Conservation (phyloP, 2,113 vertebrate species). For the Oplegnathus fasciatus region DNA sequence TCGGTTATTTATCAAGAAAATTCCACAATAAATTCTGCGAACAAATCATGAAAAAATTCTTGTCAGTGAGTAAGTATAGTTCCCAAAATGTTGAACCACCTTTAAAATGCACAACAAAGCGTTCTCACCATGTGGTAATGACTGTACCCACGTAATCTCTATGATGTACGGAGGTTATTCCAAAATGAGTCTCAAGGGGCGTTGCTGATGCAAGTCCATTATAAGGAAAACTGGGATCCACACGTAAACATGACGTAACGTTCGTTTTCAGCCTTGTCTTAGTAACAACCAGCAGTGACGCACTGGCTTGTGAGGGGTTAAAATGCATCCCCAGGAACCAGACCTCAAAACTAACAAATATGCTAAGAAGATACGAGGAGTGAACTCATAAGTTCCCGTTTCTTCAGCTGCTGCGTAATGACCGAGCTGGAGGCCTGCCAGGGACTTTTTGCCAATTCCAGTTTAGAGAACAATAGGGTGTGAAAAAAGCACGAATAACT, state of each 20-base stretch:
- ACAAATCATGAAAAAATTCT: too few relatives aligned
- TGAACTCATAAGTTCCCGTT: not conserved
- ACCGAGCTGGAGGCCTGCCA: not conserved
- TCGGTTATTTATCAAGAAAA: too few relatives aligned
- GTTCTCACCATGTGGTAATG: not conserved
- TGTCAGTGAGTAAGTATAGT: not conserved
- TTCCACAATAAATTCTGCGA: too few relatives aligned
- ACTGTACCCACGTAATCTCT: not conserved
- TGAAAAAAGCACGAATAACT: slow-evolving; percentile 25
- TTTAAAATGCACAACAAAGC: not conserved
- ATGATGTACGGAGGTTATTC: too few relatives aligned
- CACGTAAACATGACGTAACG: not conserved
- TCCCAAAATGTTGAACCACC: not conserved
- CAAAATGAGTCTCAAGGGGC: too few relatives aligned
- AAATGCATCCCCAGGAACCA: not conserved
- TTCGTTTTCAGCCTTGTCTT: not conserved
- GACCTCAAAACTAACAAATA: not conserved
- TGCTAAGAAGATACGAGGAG: not conserved
- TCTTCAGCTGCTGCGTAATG: not conserved
- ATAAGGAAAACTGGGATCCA: not conserved
- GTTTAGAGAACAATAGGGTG: not conserved
- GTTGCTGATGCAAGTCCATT: not conserved
- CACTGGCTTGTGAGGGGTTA: not conserved
- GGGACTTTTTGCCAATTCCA: not conserved
- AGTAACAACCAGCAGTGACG: not conserved